phyloP scores from a whole-genome alignment of 1,140 invertebrate genomes.

The Apis cerana region DNA sequence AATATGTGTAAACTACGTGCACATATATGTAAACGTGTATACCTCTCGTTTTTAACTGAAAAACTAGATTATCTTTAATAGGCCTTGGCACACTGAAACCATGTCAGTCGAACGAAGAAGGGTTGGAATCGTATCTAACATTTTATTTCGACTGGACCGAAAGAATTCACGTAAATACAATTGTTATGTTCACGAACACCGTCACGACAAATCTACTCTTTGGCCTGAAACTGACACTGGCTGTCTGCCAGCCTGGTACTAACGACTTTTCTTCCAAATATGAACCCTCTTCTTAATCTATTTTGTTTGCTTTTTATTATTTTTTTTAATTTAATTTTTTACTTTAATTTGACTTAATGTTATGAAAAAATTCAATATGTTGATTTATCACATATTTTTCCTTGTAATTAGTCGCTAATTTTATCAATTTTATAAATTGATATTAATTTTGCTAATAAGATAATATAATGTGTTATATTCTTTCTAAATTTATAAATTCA shows the following conservation, averaged over 20 bases:
- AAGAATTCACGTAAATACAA: constrained; percentile 64
- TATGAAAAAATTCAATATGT: background rate
- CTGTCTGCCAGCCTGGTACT: constrained; percentile 69
- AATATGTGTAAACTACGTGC: background rate
- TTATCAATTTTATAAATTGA: no score
- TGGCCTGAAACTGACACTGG: constrained; percentile 77
- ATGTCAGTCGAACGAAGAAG: constrained; percentile 67
- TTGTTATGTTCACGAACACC: constrained; percentile 66
- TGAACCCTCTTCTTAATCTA: constrained; percentile 67
- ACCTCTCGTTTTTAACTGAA: constrained; percentile 41
- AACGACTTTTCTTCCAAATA: constrained; percentile 76
- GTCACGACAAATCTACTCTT: constrained; percentile 77
- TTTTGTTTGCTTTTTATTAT: background rate
- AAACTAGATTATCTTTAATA: constrained; percentile 68
- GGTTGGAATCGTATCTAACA: constrained; percentile 51
- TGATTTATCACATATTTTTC: background rate
- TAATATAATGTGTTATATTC: no score
- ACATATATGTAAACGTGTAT: background rate
- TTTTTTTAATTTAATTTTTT: background rate
- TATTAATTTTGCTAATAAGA: no score
- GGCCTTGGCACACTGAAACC: constrained; percentile 76
- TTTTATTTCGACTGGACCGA: constrained; percentile 69
- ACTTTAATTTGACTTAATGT: background rate
- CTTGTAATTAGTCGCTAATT: no score
- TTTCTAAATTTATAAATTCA: no score